Base-by-base conservation (phyloP, 1,140 invertebrate genomes). In the Meteorus sp. region DNA sequence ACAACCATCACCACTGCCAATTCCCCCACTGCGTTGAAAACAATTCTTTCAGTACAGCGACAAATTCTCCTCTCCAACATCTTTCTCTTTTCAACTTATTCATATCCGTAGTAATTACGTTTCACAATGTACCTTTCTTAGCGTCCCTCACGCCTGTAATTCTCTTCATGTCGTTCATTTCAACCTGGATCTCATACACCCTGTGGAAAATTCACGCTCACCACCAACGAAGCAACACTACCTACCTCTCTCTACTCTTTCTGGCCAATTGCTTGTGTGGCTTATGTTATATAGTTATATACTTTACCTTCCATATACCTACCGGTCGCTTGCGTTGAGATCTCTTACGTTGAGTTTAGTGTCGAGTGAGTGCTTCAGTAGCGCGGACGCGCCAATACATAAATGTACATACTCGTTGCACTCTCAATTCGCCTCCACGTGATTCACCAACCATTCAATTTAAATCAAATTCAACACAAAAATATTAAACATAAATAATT, bases 281-380 rank as follows among this genome's bases (percentile, higher is more conserved):
- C 66, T 69, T 62, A 72, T 67, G 69, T 73, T n/a, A n/a, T n/a
- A n/a, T n/a, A n/a, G n/a, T n/a, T n/a, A n/a, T n/a, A n/a, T n/a
- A n/a, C n/a, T n/a, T n/a, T n/a, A n/a, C n/a, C n/a, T n/a, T n/a
- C n/a, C n/a, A n/a, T n/a, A n/a, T n/a, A n/a, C n/a, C n/a, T n/a
- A n/a, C n/a, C 68, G 64, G 63, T 57, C 67, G 66, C 65, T 62
- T 63, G 68, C 37, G 59, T 51, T 56, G 29, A 55, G 50, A 54
- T 68, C 64, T 69, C 62, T 62, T 62, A n/a, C n/a, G 61, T 64
- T 62, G 65, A 54, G 8, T 39, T 73, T 66, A 73, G 72, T 74
- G 60, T 65, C 65, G 64, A 62, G 67, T 64, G 60, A 66, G 68
- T 72, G 68, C 64, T 69, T 66, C 67, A 51, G 63, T 69, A 47